Evolutionary conservation across 1,140 invertebrate genomes (phyloP).

Genomic region (Leguminivora glycinivorella): DNA sequence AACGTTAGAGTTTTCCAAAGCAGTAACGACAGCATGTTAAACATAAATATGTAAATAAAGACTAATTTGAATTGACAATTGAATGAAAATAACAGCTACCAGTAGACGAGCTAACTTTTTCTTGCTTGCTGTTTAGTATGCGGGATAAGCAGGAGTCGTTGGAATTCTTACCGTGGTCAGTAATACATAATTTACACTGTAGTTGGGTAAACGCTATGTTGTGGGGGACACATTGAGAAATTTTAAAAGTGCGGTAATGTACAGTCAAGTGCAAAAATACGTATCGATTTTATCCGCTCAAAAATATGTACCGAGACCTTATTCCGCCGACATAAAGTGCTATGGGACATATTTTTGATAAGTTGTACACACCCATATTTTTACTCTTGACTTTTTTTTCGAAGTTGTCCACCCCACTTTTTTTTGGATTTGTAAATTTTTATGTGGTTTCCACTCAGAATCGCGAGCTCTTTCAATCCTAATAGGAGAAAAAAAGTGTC

Average conservation of each 20-base stretch:
- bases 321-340: too few species aligned
- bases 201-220: constrained; percentile 41
- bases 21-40: constrained; percentile 5
- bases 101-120: constrained; percentile 49
- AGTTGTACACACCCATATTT: too few species aligned
- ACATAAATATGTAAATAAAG: constrained; percentile 9
- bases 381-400: too few species aligned
- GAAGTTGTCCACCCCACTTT: too few species aligned
- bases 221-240: not conserved
- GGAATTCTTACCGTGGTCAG: constrained; percentile 87
- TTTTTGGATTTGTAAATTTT: too few species aligned
- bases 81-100: constrained; percentile 11
- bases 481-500: too few species aligned
- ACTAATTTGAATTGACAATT: constrained; percentile 16
- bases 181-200: constrained; percentile 76
- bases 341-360: too few species aligned
- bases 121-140: constrained; percentile 81
- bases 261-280: too few species aligned
- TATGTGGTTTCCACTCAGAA: too few species aligned
- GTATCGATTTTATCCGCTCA: too few species aligned
- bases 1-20: not conserved
- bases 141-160: constrained; percentile 85
- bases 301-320: too few species aligned
- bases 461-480: too few species aligned
- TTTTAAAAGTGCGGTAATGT: not conserved